Evolutionary conservation across 2,113 vertebrate genomes (phyloP).

Genomic region (Cyphomyrus plagiostoma): DNA sequence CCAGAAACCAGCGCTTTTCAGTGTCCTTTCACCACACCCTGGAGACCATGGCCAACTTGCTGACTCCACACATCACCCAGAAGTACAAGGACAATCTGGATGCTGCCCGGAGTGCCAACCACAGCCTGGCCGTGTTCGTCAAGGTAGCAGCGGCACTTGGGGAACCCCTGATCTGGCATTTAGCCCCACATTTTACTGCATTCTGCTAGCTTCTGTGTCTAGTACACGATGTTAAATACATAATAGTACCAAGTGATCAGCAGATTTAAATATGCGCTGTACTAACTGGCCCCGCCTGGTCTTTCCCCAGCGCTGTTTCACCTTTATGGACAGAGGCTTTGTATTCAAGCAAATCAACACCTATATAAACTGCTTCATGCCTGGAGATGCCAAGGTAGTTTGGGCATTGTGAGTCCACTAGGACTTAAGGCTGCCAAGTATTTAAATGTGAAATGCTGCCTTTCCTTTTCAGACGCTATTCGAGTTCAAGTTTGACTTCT

Average conservation of each 20-base stretch:
- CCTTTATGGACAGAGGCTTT: slow-evolving; percentile 96
- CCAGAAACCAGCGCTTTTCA: slow-evolving; percentile 91
- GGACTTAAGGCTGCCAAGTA: neutral
- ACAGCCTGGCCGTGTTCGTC: slow-evolving; percentile 90
- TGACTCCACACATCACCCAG: slow-evolving; percentile 95
- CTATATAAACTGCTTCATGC: slow-evolving; percentile 89
- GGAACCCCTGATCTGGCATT: neutral
- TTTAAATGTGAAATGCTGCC: neutral
- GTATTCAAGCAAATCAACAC: slow-evolving; percentile 98
- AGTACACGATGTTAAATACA: neutral
- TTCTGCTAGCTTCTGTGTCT: neutral
- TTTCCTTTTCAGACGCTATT: slow-evolving; percentile 75
- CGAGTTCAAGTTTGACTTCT: slow-evolving; percentile 98
- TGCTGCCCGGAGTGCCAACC: slow-evolving; percentile 90
- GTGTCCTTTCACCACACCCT: slow-evolving; percentile 89
- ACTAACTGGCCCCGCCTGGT: neutral
- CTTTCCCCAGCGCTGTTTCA: slow-evolving; percentile 81
- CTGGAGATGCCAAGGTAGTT: slow-evolving; percentile 88
- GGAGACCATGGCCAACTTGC: slow-evolving; percentile 93
- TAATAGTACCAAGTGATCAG: neutral
- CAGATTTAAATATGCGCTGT: neutral
- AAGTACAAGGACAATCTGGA: slow-evolving; percentile 96
- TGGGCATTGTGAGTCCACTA: neutral
- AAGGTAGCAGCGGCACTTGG: slow-evolving; percentile 64
- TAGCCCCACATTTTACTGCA: neutral